Percentiles rank a stretch among this genome's conserved stretches.
Evolutionary conservation across 2,888 invertebrate genomes (phyloP).

Genomic region (Eupithecia tripunctaria): DNA sequence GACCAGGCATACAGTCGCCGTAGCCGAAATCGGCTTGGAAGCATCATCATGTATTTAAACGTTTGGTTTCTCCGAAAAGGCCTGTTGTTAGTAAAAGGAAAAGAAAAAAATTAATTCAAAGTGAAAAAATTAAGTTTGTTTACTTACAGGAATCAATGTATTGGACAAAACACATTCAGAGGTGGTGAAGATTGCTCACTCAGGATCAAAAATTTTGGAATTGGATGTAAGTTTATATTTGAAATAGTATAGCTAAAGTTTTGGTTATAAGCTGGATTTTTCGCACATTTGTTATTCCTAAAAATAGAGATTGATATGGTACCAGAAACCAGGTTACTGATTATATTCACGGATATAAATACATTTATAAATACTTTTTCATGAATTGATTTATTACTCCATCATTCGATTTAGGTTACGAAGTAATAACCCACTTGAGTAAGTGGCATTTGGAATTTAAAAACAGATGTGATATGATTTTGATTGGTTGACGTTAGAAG

Average conservation of each 20-base stretch:
- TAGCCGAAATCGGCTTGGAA: too few relatives aligned
- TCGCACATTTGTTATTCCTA: not conserved
- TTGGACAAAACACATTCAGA: conserved; percentile 97
- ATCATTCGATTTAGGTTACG: not conserved
- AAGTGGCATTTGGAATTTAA: not conserved
- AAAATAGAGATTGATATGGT: not conserved
- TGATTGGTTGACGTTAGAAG: not conserved
- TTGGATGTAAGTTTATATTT: conserved; percentile 85
- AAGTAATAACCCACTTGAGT: not conserved
- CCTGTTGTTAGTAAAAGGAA: not conserved
- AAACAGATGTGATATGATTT: not conserved
- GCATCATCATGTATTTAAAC: too few relatives aligned
- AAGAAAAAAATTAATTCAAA: not conserved
- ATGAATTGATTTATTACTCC: not conserved
- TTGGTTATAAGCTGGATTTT: not conserved
- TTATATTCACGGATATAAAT: not conserved
- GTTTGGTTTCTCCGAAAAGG: not conserved
- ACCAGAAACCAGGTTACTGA: not conserved
- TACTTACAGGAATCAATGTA: conserved; percentile 88
- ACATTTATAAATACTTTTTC: not conserved
- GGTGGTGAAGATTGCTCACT: conserved; percentile 95
- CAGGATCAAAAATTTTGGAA: conserved; percentile 93
- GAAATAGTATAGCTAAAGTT: not conserved
- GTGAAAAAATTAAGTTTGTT: not conserved
- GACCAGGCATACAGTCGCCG: too few relatives aligned